Conservation (phyloP, 2,113 vertebrate species). For the Orycteropus afer region DNA sequence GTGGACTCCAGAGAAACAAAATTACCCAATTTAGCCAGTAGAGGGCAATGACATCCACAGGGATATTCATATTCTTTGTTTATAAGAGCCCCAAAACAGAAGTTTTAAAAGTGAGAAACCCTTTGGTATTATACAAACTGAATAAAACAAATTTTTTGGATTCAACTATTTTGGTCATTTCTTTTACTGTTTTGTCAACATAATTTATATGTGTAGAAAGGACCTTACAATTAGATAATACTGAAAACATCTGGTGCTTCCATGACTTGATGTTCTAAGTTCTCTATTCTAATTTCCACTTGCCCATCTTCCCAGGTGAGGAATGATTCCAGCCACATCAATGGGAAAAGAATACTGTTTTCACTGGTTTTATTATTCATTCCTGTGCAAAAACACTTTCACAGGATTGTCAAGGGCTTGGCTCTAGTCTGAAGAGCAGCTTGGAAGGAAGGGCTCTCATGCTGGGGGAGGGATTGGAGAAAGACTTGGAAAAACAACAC, state of each 20-base stretch:
- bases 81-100: constrained; percentile 21
- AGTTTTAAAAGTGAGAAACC: constrained; percentile 40
- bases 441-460: constrained; percentile 30
- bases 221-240: neutral
- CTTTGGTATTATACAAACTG: neutral
- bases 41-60: constrained; percentile 64
- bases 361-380: neutral
- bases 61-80: constrained; percentile 18
- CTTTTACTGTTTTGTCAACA: neutral
- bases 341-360: neutral
- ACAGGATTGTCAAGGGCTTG: neutral
- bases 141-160: neutral
- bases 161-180: neutral
- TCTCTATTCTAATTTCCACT: constrained; percentile 16
- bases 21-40: constrained; percentile 65
- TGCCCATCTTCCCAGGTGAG: neutral
- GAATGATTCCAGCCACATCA: constrained; percentile 8
- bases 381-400: neutral
- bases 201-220: neutral
- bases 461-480: constrained; percentile 27
- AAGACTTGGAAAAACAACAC: constrained; percentile 37
- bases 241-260: neutral
- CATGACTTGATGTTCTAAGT: neutral
- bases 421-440: neutral
- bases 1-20: neutral